phyloP scores from a whole-genome alignment of 64 coral and sea anemone species.

The Montipora capricornis region DNA sequence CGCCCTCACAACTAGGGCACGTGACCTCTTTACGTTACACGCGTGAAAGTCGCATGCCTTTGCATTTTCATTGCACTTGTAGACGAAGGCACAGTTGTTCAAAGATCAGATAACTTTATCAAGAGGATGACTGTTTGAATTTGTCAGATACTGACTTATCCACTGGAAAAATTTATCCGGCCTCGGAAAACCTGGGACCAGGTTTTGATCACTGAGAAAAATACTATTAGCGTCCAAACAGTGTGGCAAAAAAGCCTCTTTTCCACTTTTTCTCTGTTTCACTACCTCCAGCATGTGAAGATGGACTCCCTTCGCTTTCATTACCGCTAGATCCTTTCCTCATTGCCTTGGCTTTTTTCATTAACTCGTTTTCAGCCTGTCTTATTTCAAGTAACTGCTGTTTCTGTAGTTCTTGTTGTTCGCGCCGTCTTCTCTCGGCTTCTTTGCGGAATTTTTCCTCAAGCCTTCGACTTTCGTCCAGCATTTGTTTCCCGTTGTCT shows the following conservation, averaged over 20 bases:
- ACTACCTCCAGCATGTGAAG: background rate
- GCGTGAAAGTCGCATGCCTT: no score
- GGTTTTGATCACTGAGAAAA: no score
- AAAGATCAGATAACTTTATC: no score
- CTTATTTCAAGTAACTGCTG: constrained; percentile 1
- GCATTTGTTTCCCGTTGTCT: constrained; percentile 14
- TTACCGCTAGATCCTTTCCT: background rate
- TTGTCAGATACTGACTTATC: no score
- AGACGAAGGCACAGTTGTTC: no score
- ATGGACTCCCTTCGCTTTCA: background rate
- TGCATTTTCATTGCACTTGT: no score
- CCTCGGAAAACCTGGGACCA: no score
- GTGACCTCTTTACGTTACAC: no score
- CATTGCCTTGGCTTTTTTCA: background rate
- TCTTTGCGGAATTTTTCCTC: constrained; percentile 34
- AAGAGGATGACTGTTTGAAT: no score
- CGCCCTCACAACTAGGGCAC: no score
- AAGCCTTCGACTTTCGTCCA: background rate
- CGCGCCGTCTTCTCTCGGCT: constrained; percentile 7
- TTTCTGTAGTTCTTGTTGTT: constrained; percentile 28
- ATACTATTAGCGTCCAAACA: constrained; percentile 13
- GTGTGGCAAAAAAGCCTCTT: constrained; percentile 19
- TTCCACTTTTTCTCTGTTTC: background rate
- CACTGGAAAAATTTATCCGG: no score
- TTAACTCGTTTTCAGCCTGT: constrained; percentile 9